phyloP scores from a whole-genome alignment of 2,888 invertebrate genomes.

The Perizoma affinitatum region DNA sequence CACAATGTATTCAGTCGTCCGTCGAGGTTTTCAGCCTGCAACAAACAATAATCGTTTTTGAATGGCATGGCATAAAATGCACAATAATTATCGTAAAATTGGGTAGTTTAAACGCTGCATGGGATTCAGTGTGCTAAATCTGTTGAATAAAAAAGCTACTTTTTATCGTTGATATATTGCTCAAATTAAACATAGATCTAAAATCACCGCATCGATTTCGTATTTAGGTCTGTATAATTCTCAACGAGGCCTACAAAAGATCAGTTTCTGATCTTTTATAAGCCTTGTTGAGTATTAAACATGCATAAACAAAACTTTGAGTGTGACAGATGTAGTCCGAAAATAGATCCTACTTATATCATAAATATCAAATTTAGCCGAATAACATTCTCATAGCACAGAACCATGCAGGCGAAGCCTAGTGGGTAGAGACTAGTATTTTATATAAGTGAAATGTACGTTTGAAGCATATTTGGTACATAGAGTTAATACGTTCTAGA shows the following conservation, averaged over 20 bases:
- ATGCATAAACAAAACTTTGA: conserved; percentile 45
- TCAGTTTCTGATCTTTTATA: conserved; percentile 48
- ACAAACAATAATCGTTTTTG: conserved; percentile 52
- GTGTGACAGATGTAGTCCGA: conserved; percentile 46
- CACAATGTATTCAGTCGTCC: conserved; percentile 60
- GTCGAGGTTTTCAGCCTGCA: conserved; percentile 54
- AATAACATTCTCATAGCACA: too few species aligned
- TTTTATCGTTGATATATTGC: too few species aligned
- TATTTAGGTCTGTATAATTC: conserved; percentile 59
- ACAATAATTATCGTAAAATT: conserved; percentile 35
- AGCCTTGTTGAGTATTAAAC: conserved; percentile 53
- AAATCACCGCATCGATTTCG: conserved; percentile 25
- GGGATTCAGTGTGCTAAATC: too few species aligned
- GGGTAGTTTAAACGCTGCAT: conserved; percentile 11
- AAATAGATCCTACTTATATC: conserved; percentile 37
- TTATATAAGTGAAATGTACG: too few species aligned
- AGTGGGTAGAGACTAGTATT: too few species aligned
- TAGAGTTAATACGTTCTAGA: too few species aligned
- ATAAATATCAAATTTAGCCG: conserved; percentile 20
- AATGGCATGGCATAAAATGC: conserved; percentile 33
- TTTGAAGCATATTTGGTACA: too few species aligned
- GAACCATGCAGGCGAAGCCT: too few species aligned
- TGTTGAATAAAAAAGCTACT: too few species aligned
- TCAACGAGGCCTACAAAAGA: too few species aligned
- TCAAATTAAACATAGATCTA: too few species aligned